Evolutionary conservation across 2,113 vertebrate genomes (phyloP), one percentile per base, ranked within the genome.

Genomic region (Myocastor coypus): DNA sequence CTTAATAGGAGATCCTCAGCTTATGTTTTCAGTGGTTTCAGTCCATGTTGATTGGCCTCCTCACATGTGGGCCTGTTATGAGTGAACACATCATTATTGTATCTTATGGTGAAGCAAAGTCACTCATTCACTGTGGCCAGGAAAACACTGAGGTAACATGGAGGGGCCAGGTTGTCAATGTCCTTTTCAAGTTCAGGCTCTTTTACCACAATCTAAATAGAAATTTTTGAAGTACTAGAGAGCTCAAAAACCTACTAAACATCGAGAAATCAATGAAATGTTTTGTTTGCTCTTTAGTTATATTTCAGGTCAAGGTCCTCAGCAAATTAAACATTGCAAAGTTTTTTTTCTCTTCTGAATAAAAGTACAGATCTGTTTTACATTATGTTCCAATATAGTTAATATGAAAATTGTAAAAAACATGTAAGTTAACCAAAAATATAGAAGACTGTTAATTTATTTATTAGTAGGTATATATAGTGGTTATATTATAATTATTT

Each of bases 141-240:
- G 17, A 77, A n/a, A 12, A 34, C 75, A 34, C 28, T 42, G 17
- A 34, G 2, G 26, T 19, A 6, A 61, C 30, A 6, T 32, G 19
- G 30, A 46, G 1, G 12, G 3, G 2, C 55, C 32, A 78, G 19
- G 4, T 30, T 34, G 16, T 26, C 17, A 42, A 20, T 5, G 37
- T n/a, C 20, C 28, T 20, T 26, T 64, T n/a, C 0, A 50, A 78
- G 1, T 12, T 8, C 16, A 89, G 1, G 16, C 12, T 0, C 13
- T 10, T 37, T 20, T 22, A 42, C 11, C 26, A 30, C 6, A 77
- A 7, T 50, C 13, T 77, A 77, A 17, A 73, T 28, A 83, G 6
- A 77, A 59, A 83, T 50, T 73, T 5, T 22, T 1, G 87, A 50
- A 86, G 59, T 57, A 84, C 7, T 42, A 19, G 40, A 55, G 34